Evolutionary conservation across 2,888 invertebrate species (phyloP).

Genomic region (Rhamphomyia laevipes): DNA sequence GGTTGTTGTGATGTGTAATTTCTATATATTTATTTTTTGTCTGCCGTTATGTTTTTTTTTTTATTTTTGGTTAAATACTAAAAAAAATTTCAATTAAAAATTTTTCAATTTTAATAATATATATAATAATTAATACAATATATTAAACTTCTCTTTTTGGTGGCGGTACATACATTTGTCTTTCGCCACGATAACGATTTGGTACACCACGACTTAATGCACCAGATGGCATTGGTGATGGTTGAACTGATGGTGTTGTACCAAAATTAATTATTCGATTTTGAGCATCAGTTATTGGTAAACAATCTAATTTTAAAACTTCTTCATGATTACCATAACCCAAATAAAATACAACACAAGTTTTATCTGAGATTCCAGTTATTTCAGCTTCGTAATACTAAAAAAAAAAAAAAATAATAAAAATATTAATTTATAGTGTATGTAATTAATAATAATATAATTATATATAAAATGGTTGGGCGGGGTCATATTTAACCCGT

Average conservation of each 20-base stretch:
- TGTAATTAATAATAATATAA: too few relatives aligned
- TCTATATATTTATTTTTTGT: too few relatives aligned
- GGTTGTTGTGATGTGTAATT: too few relatives aligned
- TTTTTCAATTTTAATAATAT: too few relatives aligned
- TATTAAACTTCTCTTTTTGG: constrained; percentile 28
- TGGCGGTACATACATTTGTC: constrained; percentile 39
- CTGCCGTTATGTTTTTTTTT: too few relatives aligned
- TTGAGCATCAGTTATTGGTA: constrained; percentile 45
- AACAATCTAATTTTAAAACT: constrained; percentile 69
- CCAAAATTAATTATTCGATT: constrained; percentile 23
- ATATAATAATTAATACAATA: too few relatives aligned
- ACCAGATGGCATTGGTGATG: constrained; percentile 8
- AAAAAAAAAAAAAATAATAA: constrained; percentile 20
- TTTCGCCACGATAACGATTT: constrained; percentile 30
- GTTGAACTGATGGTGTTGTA: constrained; percentile 14
- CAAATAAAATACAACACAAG: constrained; percentile 74
- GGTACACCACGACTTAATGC: constrained; percentile 18
- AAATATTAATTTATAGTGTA: too few relatives aligned
- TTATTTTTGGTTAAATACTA: too few relatives aligned
- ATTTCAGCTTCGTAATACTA: constrained; percentile 77
- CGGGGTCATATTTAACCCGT: too few relatives aligned
- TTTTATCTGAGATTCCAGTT: constrained; percentile 67
- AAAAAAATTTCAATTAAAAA: too few relatives aligned
- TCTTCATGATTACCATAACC: constrained; percentile 87
- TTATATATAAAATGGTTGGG: too few relatives aligned